Base-by-base conservation (phyloP, 2,888 invertebrate species). In the Sympetrum striolatum region DNA sequence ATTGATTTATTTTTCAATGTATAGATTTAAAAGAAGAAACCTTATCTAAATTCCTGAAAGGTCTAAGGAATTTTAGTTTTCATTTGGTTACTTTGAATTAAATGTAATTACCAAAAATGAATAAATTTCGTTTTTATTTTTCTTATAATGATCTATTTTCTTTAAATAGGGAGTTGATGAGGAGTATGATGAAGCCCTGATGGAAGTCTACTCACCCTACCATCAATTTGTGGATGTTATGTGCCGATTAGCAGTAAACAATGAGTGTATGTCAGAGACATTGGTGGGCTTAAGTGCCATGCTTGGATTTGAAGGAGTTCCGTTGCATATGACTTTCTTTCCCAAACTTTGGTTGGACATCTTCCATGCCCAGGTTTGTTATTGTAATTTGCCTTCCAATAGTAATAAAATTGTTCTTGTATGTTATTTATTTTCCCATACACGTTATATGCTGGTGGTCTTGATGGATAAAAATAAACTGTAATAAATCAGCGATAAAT, bases 271-370 rank as follows among this genome's bases (percentile, higher is more conserved):
- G 94, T 97, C 97, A 90, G 97, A 98, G 93, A 96, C 97, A 90
- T 95, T 98, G 92, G 97, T 98, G 91, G 96, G 97, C 93, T 94
- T 98, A 92, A 98, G 98, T 93, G 97, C 97, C 90, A 96, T 98
- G 95, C 97, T 98, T 90, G 98, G 98, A 91, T 97, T 98, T 92
- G 98, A 99, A 94, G 98, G 95, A 92, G 97, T 97, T 80, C 98
- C 98, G 1, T 95, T 98, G 91, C 97, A 98, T 94, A 96, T 98
- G 93, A 97, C 97, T 91, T 96, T 97, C 93, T 98, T 98, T 94
- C 98, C 98, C 25, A 97, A 98, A 93, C 96, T 98, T 93, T 98
- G 98, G 98, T 95, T 97, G 91, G 98, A 98, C 93, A 97, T 98
- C 90, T 96, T 97, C 92, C 96, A 96, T 91, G 96, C 97, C 15